phyloP scores from a whole-genome alignment of 2,797 vertebrate genomes.

The Carcharodon carcharias region DNA sequence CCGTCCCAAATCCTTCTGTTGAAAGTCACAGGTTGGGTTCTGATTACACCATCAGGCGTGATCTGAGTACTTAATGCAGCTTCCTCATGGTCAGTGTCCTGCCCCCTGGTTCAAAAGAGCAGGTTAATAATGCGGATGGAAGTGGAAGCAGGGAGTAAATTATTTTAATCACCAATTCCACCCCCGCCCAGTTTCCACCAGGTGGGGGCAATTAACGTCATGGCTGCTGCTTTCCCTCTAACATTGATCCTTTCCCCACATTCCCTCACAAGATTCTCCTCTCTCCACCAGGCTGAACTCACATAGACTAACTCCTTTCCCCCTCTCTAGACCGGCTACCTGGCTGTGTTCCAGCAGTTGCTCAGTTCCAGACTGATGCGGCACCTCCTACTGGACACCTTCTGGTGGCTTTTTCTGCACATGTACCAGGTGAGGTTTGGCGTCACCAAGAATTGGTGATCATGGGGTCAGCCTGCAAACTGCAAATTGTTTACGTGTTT shows the following conservation, averaged over 20 bases:
- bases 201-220: background rate
- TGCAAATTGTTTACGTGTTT: background rate
- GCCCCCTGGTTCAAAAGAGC: too few species aligned
- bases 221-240: background rate
- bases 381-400: background rate
- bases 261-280: background rate
- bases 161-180: background rate
- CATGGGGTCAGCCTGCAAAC: background rate
- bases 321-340: background rate
- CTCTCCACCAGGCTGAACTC: background rate
- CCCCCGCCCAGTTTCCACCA: background rate
- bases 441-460: background rate
- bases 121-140: background rate
- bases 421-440: slow-evolving; percentile 4
- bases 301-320: background rate
- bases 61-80: background rate
- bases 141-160: background rate
- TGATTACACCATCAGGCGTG: too few species aligned
- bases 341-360: background rate
- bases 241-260: background rate
- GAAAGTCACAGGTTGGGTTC: too few species aligned
- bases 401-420: slow-evolving; percentile 28
- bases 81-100: too few species aligned
- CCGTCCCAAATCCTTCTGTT: too few species aligned
- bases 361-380: background rate